Percentiles rank a stretch among this genome's conserved stretches.
Conservation (phyloP, 2,113 vertebrate species). For the Calyptomena viridis region DNA sequence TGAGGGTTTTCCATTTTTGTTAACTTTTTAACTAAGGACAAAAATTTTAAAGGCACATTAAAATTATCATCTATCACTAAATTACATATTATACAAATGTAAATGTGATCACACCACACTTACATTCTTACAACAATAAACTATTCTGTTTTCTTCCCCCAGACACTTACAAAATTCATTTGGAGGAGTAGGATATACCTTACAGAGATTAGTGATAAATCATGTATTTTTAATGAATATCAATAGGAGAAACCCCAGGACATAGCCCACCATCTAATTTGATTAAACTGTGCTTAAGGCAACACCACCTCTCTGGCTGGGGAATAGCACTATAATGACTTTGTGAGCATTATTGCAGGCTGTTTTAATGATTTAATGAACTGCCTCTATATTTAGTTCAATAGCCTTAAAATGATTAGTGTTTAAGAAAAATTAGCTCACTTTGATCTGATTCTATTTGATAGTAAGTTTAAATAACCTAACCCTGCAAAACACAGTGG, state of each 20-base stretch:
- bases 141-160: slow-evolving; percentile 80
- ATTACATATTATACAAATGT: slow-evolving; percentile 78
- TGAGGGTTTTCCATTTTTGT: slow-evolving; percentile 64
- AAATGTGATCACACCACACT: slow-evolving; percentile 78
- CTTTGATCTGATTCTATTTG: slow-evolving; percentile 85
- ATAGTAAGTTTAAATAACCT: slow-evolving; percentile 86
- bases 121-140: slow-evolving; percentile 80
- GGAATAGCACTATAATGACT: slow-evolving; percentile 91
- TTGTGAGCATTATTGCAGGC: slow-evolving; percentile 87
- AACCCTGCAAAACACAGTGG: slow-evolving; percentile 82
- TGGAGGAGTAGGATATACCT: slow-evolving; percentile 82
- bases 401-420: slow-evolving; percentile 91
- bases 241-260: slow-evolving; percentile 90
- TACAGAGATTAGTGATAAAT: slow-evolving; percentile 91
- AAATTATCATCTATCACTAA: slow-evolving; percentile 75
- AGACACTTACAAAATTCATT: slow-evolving; percentile 85
- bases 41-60: slow-evolving; percentile 71
- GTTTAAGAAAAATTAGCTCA: slow-evolving; percentile 88
- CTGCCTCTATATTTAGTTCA: slow-evolving; percentile 87
- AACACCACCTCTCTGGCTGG: slow-evolving; percentile 85
- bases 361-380: slow-evolving; percentile 95
- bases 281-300: slow-evolving; percentile 94
- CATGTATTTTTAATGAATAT: slow-evolving; percentile 96
- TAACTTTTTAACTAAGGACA: slow-evolving; percentile 75
- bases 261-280: slow-evolving; percentile 91